Conservation (phyloP, 2,797 vertebrate species). For the Sternotherus odoratus region DNA sequence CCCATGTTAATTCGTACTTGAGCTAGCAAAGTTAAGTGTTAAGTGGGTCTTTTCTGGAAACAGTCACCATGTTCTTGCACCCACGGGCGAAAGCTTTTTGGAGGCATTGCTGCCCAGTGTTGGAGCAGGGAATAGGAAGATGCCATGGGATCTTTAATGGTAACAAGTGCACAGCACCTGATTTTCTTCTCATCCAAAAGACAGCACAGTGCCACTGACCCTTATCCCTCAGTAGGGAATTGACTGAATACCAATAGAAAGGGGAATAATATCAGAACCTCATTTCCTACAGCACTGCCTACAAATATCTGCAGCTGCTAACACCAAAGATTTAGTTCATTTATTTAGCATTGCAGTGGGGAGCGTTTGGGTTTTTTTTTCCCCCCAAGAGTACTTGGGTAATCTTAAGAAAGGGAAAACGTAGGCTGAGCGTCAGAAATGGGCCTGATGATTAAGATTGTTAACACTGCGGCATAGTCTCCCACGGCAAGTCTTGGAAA, state of each 20-base stretch:
- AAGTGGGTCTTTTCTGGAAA: background rate
- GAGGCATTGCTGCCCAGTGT: background rate
- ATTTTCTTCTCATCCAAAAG: too few species aligned
- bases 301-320: background rate
- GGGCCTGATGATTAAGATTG: background rate
- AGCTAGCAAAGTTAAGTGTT: background rate
- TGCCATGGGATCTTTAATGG: background rate
- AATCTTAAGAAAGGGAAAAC: background rate
- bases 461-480: background rate
- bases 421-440: background rate
- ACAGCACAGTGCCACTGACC: too few species aligned
- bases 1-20: background rate
- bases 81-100: background rate
- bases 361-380: background rate
- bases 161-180: background rate
- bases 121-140: background rate
- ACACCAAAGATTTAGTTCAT: background rate
- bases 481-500: background rate
- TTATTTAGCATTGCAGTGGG: background rate
- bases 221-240: background rate
- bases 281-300: background rate
- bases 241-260: background rate
- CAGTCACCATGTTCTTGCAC: background rate
- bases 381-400: background rate
- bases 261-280: background rate